Evolutionary conservation across 2,797 vertebrate species (phyloP), one percentile per base, ranked within the genome.

Genomic region (Brachyalestes nurse): DNA sequence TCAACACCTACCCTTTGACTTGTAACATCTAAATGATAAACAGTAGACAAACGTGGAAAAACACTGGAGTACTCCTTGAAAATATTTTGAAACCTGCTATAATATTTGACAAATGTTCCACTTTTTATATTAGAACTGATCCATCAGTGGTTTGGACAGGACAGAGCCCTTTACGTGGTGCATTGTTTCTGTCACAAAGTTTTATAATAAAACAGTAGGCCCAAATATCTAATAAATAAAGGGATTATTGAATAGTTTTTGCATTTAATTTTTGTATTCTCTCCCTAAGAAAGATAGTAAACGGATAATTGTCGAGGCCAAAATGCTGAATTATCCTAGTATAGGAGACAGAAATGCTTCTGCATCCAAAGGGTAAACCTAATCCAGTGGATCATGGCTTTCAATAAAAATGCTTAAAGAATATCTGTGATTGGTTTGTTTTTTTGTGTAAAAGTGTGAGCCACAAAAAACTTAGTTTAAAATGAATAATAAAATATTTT

Each of bases 271-370:
- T 45, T 66, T 71, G 42, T 75, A 60, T 28, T 70, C 67, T 70
- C 76, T 76, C n/a, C n/a, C 64, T 8, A 49, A 70, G 23, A 85
- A 78, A 58, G 67, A 85, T 66, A 53, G 75, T 70, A 78, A 76
- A 86, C 14, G 61, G 16, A 34, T 64, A 38, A 38, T 17, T 0
- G 8, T 82, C 71, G 47, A 77, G 2, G 25, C 5, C 71, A 82
- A 80, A 64, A 38, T 80, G 66, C 86, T 79, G 58, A 74, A 60
- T 77, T 28, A 25, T 79, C 55, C 12, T 28, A 67, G 28, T 2
- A 47, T 76, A 64, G 66, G 40, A 65, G 64, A 83, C 40, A 70
- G 51, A 28, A 72, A 75, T 40, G 71, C 75, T 75, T 87, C 51
- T 85, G 51, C 74, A 74, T 65, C 66, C 70, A 77, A 72, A 76